phyloP scores from a whole-genome alignment of 2,113 vertebrate genomes.

The Erpornis zantholeuca region DNA sequence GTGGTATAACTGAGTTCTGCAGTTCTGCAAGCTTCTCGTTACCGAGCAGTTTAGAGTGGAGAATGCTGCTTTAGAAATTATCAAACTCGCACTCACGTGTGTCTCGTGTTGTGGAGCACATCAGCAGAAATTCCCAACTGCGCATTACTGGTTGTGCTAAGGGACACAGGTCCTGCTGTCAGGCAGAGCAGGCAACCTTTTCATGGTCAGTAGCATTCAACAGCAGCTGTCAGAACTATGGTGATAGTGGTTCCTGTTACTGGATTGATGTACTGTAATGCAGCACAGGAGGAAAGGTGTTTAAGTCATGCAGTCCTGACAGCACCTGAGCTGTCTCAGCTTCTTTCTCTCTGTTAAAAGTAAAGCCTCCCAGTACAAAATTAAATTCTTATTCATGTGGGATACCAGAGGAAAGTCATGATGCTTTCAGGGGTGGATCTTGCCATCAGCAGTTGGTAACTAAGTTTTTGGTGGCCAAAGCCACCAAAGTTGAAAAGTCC shows the following conservation, averaged over 20 bases:
- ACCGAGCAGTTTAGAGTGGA: background rate
- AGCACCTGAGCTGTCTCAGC: background rate
- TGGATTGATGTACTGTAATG: background rate
- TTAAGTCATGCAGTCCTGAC: background rate
- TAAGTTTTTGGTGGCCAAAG: background rate
- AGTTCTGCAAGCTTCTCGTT: background rate
- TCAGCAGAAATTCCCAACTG: background rate
- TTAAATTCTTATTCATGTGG: background rate
- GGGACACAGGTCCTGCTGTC: background rate
- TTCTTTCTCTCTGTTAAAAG: background rate
- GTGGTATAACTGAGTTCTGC: background rate
- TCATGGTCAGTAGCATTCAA: background rate
- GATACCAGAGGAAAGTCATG: background rate
- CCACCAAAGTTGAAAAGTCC: background rate
- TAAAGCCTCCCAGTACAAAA: background rate
- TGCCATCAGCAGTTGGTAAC: background rate
- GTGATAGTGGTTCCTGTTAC: background rate
- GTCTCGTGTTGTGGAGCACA: background rate
- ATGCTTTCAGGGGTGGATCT: background rate
- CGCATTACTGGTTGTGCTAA: background rate
- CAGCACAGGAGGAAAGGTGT: background rate
- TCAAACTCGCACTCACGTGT: accelerated
- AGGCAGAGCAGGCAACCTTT: background rate
- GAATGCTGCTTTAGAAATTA: background rate
- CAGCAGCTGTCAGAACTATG: background rate